Evolutionary conservation across 2,888 invertebrate genomes (phyloP).

Genomic region (Tenthredo distinguenda): DNA sequence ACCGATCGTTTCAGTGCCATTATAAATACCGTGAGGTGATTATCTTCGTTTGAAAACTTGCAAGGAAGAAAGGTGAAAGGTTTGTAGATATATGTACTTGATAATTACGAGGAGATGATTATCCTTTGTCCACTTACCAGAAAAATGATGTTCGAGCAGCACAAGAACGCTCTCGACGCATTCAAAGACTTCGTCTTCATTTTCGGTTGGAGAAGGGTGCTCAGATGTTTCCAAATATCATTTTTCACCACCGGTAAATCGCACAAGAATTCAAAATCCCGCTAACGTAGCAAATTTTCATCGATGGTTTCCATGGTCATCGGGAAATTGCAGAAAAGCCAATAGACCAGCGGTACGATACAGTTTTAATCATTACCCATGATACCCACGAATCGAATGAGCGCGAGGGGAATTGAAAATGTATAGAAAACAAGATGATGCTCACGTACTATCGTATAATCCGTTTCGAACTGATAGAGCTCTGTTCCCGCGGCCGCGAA

Average conservation of each 20-base stretch:
- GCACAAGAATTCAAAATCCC: neutral
- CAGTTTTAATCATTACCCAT: neutral
- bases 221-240: constrained; percentile 16
- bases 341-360: neutral
- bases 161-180: constrained; percentile 71
- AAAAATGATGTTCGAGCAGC: constrained; percentile 74
- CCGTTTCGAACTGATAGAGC: neutral
- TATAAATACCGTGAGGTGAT: neutral
- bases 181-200: constrained; percentile 68
- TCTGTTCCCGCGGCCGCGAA: neutral
- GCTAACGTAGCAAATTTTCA: neutral
- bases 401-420: neutral
- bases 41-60: neutral
- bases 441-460: neutral
- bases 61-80: neutral
- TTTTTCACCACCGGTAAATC: neutral
- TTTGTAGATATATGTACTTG: neutral
- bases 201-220: constrained; percentile 12
- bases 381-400: neutral
- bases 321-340: neutral
- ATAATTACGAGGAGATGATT: neutral
- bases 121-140: constrained; percentile 67
- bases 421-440: neutral
- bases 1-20: neutral
- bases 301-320: neutral